Conservation (phyloP, 2,888 invertebrate genomes). For the Amaurobius ferox region DNA sequence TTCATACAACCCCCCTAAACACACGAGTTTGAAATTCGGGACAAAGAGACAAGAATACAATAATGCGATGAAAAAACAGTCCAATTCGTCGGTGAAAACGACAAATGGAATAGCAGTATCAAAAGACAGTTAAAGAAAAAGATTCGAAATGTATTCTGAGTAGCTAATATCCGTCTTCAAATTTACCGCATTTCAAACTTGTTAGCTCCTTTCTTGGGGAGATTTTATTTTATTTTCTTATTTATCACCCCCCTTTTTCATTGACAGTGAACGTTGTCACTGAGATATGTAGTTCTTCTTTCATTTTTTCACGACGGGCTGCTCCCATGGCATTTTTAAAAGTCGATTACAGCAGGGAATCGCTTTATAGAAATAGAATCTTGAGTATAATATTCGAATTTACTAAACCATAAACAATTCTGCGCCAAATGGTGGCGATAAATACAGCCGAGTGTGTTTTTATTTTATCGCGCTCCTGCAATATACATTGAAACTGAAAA, state of each 20-base stretch:
- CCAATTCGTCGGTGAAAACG: neutral
- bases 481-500: neutral
- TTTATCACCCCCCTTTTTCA: neutral
- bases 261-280: too few relatives aligned
- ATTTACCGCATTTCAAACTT: constrained; percentile 3
- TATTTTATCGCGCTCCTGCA: neutral
- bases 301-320: too few relatives aligned
- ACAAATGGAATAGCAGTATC: neutral
- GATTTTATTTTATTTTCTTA: neutral
- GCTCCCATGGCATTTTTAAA: neutral
- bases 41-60: too few relatives aligned
- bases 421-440: neutral
- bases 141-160: neutral
- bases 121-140: neutral
- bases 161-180: neutral
- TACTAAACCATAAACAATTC: neutral
- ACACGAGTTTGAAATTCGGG: too few relatives aligned
- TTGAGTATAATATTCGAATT: neutral
- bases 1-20: too few relatives aligned
- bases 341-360: neutral
- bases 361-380: neutral
- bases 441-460: neutral
- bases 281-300: too few relatives aligned
- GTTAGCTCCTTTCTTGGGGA: neutral
- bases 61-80: too few relatives aligned